Evolutionary conservation across 2,113 vertebrate genomes (phyloP).

Genomic region (Ceuthmochares aereus): DNA sequence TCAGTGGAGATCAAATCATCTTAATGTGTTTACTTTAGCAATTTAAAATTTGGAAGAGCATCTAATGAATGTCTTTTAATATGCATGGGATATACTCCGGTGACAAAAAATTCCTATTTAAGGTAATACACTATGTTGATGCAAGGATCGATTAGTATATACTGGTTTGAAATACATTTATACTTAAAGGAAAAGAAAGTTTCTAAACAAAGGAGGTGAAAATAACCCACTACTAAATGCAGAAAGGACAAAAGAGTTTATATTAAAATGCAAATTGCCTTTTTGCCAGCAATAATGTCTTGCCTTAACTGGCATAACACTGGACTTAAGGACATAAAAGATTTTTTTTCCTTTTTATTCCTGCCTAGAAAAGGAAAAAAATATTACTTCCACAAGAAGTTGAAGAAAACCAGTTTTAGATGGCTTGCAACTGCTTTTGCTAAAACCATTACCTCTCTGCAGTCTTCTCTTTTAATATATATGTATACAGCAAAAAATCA

Average conservation of each 20-base stretch:
- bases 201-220: background rate
- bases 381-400: background rate
- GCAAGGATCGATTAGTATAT: background rate
- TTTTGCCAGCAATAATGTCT: background rate
- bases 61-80: background rate
- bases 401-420: background rate
- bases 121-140: background rate
- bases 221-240: background rate
- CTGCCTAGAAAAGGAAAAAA: background rate
- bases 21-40: background rate
- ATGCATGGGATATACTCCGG: background rate
- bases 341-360: background rate
- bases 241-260: background rate
- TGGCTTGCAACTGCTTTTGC: background rate
- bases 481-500: background rate
- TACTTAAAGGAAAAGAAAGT: background rate
- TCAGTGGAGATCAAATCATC: rapidly evolving
- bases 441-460: background rate
- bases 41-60: background rate
- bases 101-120: background rate
- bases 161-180: background rate
- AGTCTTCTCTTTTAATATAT: background rate
- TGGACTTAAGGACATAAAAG: background rate
- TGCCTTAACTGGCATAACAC: background rate
- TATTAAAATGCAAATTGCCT: background rate